Evolutionary conservation across 1,140 invertebrate genomes (phyloP), one percentile per base, ranked within the genome.

Genomic region (Lithobius niger): DNA sequence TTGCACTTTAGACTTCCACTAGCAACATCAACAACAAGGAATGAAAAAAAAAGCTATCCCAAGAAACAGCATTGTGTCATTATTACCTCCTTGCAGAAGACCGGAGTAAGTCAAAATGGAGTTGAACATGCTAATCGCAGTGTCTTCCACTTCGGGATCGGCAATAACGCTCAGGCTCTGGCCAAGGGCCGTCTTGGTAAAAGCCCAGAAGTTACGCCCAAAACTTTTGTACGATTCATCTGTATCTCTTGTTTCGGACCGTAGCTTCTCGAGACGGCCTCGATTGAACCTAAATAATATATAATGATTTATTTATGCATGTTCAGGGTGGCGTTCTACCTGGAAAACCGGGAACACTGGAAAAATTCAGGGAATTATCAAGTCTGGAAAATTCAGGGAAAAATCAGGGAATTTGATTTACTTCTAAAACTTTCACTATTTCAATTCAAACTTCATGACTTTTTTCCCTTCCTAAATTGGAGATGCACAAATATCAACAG

Each of bases 211-310:
- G 1, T 77, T 77, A 56, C 84, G 82, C 10, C 84, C 80, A 69
- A 88, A 92, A 44, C 85, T 84, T 72, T 89, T 90, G 66, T 91
- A 92, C 16, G 80, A 83, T 71, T 91, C 88, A 16, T 84, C 84
- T 55, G 79, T 77, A 61, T 82, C 79, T 0, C 84, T 79, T 55
- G 86, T 81, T 62, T 90, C 88, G 55, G 83, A 78, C 57, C 87
- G 76, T 36, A 91, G 73, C 65, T 88, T 89, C 63, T 94, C 88
- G 56, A 93, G 72, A 40, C 87, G 80, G 58, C 88, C 83, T 64
- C 91, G 91, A 31, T 88, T 93, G 43, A 93, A 71, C 64, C 87
- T 82, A 59, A 3, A 65, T 57, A 24, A 44, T 44, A 54, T n/a
- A n/a, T n/a, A n/a, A n/a, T n/a, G n/a, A n/a, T n/a, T n/a, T 4